Percentiles rank a stretch among this genome's conserved stretches.
phyloP scores from a whole-genome alignment of 1,140 invertebrate species.

The Drosophila equinoxialis region DNA sequence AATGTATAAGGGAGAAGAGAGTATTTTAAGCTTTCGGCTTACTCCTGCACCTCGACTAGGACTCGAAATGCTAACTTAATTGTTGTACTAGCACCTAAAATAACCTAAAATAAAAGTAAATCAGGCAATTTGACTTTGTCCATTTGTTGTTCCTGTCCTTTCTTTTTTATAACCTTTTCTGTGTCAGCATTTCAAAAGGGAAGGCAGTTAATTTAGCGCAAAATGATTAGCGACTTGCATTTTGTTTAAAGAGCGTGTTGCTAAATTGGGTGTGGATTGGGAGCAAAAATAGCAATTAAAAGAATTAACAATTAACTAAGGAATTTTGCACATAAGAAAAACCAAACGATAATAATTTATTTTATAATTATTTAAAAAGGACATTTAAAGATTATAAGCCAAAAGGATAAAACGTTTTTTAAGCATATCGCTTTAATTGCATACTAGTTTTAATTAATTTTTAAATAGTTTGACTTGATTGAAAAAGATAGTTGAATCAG shows the following conservation, averaged over 20 bases:
- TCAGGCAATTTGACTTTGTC: conserved; percentile 46
- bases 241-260: conserved; percentile 11
- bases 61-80: conserved; percentile 75
- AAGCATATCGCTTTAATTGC: no score
- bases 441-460: no score
- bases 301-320: not conserved
- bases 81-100: conserved; percentile 70
- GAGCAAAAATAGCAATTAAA: not conserved
- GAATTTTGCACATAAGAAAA: not conserved
- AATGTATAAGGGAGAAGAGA: not conserved
- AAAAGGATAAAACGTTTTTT: no score
- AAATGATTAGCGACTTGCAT: conserved; percentile 60
- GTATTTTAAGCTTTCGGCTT: conserved; percentile 31
- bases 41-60: conserved; percentile 46
- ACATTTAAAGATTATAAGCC: no score
- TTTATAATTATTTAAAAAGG: no score
- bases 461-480: no score
- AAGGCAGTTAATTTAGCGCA: conserved; percentile 69
- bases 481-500: no score
- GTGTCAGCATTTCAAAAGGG: conserved; percentile 43
- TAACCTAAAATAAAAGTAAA: conserved; percentile 22
- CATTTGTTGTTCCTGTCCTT: conserved; percentile 12
- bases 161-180: conserved; percentile 19
- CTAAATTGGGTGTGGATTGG: conserved; percentile 6
- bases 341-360: not conserved